Base-by-base conservation (phyloP, 2,797 vertebrate genomes). In the Rousettus madagascariensis region DNA sequence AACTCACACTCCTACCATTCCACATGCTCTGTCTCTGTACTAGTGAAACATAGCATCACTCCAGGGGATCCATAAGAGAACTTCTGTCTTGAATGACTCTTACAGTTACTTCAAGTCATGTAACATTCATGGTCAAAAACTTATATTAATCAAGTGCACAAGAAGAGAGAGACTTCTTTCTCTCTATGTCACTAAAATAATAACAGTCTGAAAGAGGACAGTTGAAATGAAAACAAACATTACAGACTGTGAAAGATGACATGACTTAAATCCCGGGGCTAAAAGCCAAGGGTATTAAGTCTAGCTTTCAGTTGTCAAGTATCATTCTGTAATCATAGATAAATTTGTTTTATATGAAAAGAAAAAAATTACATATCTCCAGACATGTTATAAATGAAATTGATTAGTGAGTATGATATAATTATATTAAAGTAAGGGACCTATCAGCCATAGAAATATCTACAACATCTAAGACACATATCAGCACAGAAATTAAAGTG, bases 361-460 rank as follows among this genome's bases (percentile, higher is more conserved):
- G 10, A 36, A 51, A 57, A 36, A 75, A 16, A 6, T 24, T 28
- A 71, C 38, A 1, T 82, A 66, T 85, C 51, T 90, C 28, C 3
- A 53, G 68, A 46, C 20, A 79, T 90, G 30, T 68, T 87, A 53
- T 69, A 72, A 88, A 87, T 38, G 6, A 94, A 86, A 96, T 30
- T 51, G 49, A 80, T 92, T 69, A 59, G 72, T 41, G 17, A 65
- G 28, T 80, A 55, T 30, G 33, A 51, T 69, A 63, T 78, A 75
- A 59, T 91, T 87, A 57, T 77, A 68, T 82, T 86, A 86, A 93
- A 85, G n/a, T 75, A 57, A 93, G 94, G 20, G 83, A 65, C 12
- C 46, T 71, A 65, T 1, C 30, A 77, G 41, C 16, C 77, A 79
- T 61, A 85, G 51, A 91, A 87, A 83, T 86, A 89, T 13, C 46